Percentiles rank a stretch among this genome's conserved stretches.
Conservation (phyloP, 92 coral and sea anemone genomes). For the Desmophyllum pertusum region DNA sequence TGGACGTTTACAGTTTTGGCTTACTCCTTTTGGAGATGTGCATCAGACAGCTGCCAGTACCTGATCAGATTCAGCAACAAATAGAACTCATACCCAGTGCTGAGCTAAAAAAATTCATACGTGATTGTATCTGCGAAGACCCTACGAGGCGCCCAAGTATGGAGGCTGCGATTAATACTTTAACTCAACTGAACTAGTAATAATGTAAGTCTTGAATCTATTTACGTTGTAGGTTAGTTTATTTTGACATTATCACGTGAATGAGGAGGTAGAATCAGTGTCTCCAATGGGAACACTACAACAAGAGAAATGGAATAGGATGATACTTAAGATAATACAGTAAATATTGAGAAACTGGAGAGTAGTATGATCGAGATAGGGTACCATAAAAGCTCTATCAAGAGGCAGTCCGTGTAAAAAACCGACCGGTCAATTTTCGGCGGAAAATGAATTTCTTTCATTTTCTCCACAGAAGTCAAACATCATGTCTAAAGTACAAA, state of each 20-base stretch:
- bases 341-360: background rate
- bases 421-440: no score
- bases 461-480: no score
- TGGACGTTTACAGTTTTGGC: conserved; percentile 2
- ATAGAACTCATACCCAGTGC: background rate
- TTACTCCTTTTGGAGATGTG: conserved; percentile 3
- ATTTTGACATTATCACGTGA: background rate
- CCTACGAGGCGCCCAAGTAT: background rate
- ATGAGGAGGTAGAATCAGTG: background rate
- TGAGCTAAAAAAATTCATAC: background rate
- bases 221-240: background rate
- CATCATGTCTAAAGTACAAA: no score
- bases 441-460: no score
- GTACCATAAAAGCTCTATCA: no score
- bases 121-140: background rate
- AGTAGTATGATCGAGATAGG: background rate
- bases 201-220: no score
- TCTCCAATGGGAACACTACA: background rate
- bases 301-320: background rate
- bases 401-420: no score
- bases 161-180: background rate
- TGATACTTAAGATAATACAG: background rate
- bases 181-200: background rate
- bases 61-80: background rate
- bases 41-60: background rate